These are phyloP conservation scores for Mustelus asterias DNA, from an alignment of 2,113 vertebrate species.

Conservation along the genomic window DNA sequence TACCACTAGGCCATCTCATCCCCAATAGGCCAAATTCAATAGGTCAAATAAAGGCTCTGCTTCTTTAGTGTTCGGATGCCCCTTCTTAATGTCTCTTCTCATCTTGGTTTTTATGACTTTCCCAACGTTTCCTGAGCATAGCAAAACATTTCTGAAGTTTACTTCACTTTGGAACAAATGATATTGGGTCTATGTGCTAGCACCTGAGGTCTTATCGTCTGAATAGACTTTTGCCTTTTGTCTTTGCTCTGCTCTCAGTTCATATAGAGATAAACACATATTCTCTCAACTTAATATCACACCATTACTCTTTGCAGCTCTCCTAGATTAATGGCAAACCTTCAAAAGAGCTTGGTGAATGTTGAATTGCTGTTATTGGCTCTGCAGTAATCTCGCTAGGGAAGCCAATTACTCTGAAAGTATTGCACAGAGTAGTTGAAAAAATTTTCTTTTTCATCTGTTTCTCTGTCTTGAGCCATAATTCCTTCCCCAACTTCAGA, in stretches of 20 bases:
- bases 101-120: not conserved
- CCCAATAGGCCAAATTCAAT: not conserved
- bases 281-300: not conserved
- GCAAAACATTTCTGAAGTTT: not conserved
- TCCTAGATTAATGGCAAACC: not conserved
- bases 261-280: not conserved
- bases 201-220: not conserved
- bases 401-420: not conserved
- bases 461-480: not conserved
- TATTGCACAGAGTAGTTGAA: not conserved
- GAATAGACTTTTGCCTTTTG: not conserved
- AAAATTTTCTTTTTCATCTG: not conserved
- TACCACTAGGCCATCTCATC: no score
- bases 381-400: not conserved
- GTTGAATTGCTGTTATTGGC: not conserved
- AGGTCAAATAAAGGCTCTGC: not conserved
- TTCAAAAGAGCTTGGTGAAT: not conserved
- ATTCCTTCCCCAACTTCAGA: not conserved
- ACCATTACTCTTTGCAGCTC: not conserved
- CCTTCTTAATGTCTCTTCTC: not conserved
- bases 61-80: not conserved
- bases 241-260: not conserved
- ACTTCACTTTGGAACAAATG: not conserved
- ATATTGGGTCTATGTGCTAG: not conserved
- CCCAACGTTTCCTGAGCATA: not conserved